Percentiles rank a stretch among this genome's conserved stretches.
These are phyloP conservation scores for Phorcus lineatus DNA, from an alignment of 2,888 invertebrate species.

Conservation along the genomic window DNA sequence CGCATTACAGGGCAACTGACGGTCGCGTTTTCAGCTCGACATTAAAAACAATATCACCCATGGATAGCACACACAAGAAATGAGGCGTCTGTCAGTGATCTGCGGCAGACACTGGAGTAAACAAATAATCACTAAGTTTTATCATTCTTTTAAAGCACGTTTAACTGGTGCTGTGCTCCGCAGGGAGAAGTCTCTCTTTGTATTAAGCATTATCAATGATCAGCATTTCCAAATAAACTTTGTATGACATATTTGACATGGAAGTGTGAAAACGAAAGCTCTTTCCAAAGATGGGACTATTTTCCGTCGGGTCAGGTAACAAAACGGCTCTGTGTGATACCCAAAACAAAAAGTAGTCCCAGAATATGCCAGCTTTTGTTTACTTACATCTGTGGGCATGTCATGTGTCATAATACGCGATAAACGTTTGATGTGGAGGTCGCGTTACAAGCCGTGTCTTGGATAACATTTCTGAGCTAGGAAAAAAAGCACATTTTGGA, in stretches of 20 bases:
- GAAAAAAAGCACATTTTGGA: too few relatives aligned
- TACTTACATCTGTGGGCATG: neutral
- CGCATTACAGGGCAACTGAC: neutral
- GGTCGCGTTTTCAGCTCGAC: neutral
- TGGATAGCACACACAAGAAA: conserved; percentile 2
- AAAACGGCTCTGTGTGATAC: conserved; percentile 21
- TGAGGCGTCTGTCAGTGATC: conserved; percentile 7
- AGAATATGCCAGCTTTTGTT: conserved; percentile 12
- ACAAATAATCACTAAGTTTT: conserved; percentile 16
- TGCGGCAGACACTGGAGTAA: conserved; percentile 14
- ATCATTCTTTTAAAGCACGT: neutral
- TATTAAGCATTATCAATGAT: neutral
- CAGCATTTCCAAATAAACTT: conserved; percentile 11
- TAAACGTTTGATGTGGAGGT: neutral
- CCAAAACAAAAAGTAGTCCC: conserved; percentile 13
- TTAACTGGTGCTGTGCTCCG: neutral
- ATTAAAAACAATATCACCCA: conserved; percentile 11
- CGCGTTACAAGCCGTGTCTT: too few relatives aligned
- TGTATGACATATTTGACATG: conserved; percentile 19
- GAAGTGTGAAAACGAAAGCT: conserved; percentile 21
- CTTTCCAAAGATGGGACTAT: conserved; percentile 12
- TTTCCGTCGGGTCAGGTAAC: conserved; percentile 8
- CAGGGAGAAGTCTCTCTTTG: conserved; percentile 13
- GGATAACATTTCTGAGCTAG: too few relatives aligned
- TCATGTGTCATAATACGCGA: conserved; percentile 17